phyloP scores from a whole-genome alignment of 2,888 invertebrate species.

The Drosophila ezoana region DNA sequence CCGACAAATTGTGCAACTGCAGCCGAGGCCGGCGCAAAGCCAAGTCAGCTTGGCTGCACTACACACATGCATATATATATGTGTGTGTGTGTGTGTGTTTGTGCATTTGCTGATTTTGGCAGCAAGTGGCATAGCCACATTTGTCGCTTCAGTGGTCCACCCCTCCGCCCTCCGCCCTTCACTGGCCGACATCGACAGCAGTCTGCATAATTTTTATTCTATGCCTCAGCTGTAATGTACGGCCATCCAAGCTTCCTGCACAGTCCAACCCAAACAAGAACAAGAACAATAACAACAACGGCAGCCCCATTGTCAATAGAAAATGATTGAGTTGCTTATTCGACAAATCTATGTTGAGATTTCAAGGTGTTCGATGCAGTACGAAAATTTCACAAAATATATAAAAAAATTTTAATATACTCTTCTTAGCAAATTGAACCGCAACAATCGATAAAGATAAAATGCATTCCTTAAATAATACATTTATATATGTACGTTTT shows the following conservation, averaged over 20 bases:
- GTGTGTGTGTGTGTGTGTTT: slow-evolving; percentile 10
- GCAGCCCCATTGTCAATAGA: slow-evolving; percentile 61
- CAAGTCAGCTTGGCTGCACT: slow-evolving; percentile 45
- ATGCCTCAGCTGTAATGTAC: slow-evolving; percentile 38
- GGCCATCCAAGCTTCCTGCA: slow-evolving; percentile 18
- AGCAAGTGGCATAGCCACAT: slow-evolving; percentile 78
- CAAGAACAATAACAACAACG: slow-evolving; percentile 13
- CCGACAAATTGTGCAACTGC: slow-evolving; percentile 79
- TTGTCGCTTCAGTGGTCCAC: slow-evolving; percentile 67
- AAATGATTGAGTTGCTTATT: slow-evolving; percentile 81
- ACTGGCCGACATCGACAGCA: slow-evolving; percentile 6
- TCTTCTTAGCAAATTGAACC: neutral
- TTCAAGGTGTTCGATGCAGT: slow-evolving; percentile 23
- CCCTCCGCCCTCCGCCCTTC: slow-evolving; percentile 10
- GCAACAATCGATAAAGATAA: too few relatives aligned
- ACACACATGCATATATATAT: neutral
- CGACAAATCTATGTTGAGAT: slow-evolving; percentile 76
- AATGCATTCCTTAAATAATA: neutral
- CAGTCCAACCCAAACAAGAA: slow-evolving; percentile 23
- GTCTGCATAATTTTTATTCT: slow-evolving; percentile 75
- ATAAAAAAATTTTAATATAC: neutral
- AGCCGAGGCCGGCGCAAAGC: slow-evolving; percentile 44
- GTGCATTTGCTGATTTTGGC: slow-evolving; percentile 68
- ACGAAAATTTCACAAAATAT: neutral
- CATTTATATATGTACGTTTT: neutral